Base-by-base conservation (phyloP, 2,888 invertebrate genomes). In the Conchocele bisecta region DNA sequence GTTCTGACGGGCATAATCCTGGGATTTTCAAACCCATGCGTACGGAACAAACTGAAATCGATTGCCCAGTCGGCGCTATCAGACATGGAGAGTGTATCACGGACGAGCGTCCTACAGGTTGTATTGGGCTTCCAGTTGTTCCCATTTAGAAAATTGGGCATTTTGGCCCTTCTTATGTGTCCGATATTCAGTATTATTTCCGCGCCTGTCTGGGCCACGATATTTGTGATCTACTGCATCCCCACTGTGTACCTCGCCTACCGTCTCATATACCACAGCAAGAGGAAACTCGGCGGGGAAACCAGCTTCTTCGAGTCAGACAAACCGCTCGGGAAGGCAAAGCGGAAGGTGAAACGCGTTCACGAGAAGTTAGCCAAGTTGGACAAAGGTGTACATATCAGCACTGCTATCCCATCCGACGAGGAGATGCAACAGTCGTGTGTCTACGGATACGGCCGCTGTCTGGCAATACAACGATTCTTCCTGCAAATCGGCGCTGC, bases 61-160 rank as follows among this genome's bases (percentile, higher is more conserved):
- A 85, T 89, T 15, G 79, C 85, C 0, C 68, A 84, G 20, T 77
- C 80, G 2, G 84, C 89, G 1, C 84, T 90, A 22, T 82, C 83
- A 39, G 89, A 89, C 65, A 85, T 89, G 83, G 79, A 82, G 46
- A 81, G 79, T 42, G 84, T 89, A 5, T 87, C 87, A 1, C 82
- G 88, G 68, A 83, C 88, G 0, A 86, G 83, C 26, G 87, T 88
- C 1, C 60, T 90, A 13, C 83, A 86, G 28, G 81, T 89, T 22
- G 64, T 88, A 13, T 74, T 89, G 1, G 72, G 84, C n/a, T 81
- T 86, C 46, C 64, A 86, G 9, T 68, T 90, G 24, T 88, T 83
- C 84, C 90, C 90, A 0, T 90, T 89, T 75, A 83, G 85, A 58
- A 84, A 82, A 37, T 88, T 81, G 63, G 90, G 90, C 2, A 61